Conservation (phyloP, 2,888 invertebrate species). For the Globia sparganii region DNA sequence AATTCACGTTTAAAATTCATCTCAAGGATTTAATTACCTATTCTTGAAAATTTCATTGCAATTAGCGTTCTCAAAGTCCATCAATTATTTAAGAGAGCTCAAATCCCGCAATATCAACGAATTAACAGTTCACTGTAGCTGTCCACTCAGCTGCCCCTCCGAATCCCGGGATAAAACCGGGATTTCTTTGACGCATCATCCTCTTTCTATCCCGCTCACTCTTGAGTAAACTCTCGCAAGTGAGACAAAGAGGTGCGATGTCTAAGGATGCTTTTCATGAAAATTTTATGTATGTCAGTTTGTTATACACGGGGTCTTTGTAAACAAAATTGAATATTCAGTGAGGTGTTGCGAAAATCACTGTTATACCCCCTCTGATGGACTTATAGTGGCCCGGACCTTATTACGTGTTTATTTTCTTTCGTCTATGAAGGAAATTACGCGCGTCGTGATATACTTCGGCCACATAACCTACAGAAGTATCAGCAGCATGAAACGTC, state of each 20-base stretch:
- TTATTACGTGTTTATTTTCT: constrained; percentile 68
- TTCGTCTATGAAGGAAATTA: constrained; percentile 16
- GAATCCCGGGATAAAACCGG: constrained; percentile 69
- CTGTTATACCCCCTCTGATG: constrained; percentile 78
- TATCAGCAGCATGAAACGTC: neutral
- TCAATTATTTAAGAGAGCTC: constrained; percentile 63
- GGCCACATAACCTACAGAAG: neutral
- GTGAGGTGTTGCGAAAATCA: constrained; percentile 86
- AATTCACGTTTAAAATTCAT: constrained; percentile 24
- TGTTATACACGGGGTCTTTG: constrained; percentile 82
- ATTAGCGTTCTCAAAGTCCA: constrained; percentile 54
- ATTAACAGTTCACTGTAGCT: constrained; percentile 79
- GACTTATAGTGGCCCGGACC: constrained; percentile 67
- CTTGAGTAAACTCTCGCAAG: constrained; percentile 17
- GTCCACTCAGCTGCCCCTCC: constrained; percentile 77
- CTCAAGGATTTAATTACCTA: constrained; percentile 52
- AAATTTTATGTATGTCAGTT: constrained; percentile 83
- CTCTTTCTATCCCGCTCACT: constrained; percentile 66
- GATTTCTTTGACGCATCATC: constrained; percentile 79
- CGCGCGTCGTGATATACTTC: neutral
- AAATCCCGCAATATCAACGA: constrained; percentile 72
- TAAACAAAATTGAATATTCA: constrained; percentile 89
- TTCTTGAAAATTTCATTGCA: constrained; percentile 61
- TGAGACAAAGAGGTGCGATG: constrained; percentile 47
- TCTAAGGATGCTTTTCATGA: constrained; percentile 70